Conservation (phyloP, 2,797 vertebrate species). For the Chloroceryle amazona region DNA sequence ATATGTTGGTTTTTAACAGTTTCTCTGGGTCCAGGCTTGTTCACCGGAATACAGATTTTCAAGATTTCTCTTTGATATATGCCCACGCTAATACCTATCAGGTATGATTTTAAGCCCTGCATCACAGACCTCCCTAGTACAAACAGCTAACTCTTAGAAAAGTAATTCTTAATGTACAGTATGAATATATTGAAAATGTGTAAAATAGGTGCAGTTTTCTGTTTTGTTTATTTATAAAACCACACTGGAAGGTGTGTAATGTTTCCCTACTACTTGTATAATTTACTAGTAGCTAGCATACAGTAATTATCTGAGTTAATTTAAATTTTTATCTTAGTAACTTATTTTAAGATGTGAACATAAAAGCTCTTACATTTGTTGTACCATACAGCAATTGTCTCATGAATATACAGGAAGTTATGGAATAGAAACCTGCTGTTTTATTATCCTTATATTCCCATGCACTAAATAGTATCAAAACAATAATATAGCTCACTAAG, state of each 20-base stretch:
- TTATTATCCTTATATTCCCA: constrained; percentile 19
- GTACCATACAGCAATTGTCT: neutral
- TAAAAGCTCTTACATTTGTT: neutral
- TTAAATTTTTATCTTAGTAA: constrained; percentile 29
- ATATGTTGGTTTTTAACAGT: neutral
- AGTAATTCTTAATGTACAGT: neutral
- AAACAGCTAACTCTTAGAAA: neutral
- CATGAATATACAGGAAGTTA: constrained; percentile 4
- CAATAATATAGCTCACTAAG: constrained; percentile 5
- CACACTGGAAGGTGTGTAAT: neutral
- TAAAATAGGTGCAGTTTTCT: neutral
- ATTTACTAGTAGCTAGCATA: constrained; percentile 12
- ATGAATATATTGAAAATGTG: neutral
- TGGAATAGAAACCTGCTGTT: neutral
- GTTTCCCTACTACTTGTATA: neutral
- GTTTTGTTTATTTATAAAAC: neutral
- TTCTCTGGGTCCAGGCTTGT: neutral
- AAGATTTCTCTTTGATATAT: neutral
- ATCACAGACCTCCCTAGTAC: neutral
- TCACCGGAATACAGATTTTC: neutral
- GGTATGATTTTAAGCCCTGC: neutral
- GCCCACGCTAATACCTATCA: neutral
- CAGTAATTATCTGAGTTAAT: neutral
- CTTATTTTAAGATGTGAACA: constrained; percentile 43
- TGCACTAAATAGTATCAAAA: neutral